These are phyloP conservation scores for Hecatera dysodea DNA, from an alignment of 2,888 invertebrate genomes.

Conservation along the genomic window DNA sequence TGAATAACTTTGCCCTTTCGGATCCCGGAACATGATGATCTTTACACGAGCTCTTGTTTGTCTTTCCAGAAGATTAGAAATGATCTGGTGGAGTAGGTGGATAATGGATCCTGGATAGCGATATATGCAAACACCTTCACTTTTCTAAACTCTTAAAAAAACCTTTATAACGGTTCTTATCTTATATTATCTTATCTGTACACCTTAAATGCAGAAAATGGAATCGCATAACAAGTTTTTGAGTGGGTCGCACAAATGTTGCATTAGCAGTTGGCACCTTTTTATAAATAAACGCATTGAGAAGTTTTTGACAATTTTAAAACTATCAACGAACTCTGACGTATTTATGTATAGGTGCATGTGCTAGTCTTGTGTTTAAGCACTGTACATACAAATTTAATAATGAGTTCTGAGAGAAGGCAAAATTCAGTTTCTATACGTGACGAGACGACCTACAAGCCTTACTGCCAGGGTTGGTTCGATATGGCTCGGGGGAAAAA, in stretches of 20 bases:
- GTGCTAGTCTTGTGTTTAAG: slow-evolving; percentile 15
- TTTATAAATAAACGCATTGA: slow-evolving; percentile 13
- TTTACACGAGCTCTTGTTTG: background rate
- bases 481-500: no score
- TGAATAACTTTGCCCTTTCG: background rate
- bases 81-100: background rate
- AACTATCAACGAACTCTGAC: slow-evolving; percentile 1
- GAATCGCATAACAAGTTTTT: slow-evolving; percentile 2
- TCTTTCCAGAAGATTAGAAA: background rate
- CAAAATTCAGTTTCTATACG: no score
- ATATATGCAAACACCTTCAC: no score
- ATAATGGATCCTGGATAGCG: background rate
- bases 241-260: slow-evolving; percentile 16
- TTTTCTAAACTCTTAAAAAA: no score
- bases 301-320: slow-evolving; percentile 16
- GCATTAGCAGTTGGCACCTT: slow-evolving; percentile 14
- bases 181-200: no score
- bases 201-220: background rate
- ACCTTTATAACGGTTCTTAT: no score
- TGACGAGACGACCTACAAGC: no score
- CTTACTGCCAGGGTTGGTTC: no score
- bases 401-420: no score
- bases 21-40: no score
- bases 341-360: background rate
- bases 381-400: background rate